Base-by-base conservation (phyloP, 2,888 invertebrate genomes). In the Andrena chrysosceles region DNA sequence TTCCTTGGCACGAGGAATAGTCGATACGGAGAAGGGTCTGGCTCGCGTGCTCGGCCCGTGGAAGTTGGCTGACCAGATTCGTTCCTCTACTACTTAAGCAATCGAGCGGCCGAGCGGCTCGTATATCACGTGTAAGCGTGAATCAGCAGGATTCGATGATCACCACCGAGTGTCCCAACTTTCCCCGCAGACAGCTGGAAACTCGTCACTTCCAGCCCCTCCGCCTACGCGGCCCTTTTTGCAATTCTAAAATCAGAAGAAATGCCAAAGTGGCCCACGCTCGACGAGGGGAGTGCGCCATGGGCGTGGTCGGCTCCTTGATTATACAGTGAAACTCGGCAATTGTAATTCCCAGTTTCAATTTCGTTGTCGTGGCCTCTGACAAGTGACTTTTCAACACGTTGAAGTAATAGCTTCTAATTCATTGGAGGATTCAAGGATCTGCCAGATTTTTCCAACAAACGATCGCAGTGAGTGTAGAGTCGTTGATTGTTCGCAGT, bases 21-120 rank as follows among this genome's bases (percentile, higher is more conserved):
- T 84, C 83, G 76, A 84, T 83, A 84, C 74, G 76, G 70, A n/a
- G 56, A 56, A 56, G 56, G 63, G 73, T 23, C 54, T 83, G 83
- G 69, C 72, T 85, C 71, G 82, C 85, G 82, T 85, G 85, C 72
- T 69, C 54, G 20, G 42, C 10, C 63, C 60, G 62, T 62, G 59
- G 77, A 77, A 69, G 74, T 67, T 62, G 89, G 76, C 87, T 86
- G 88, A 89, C 87, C 82, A 85, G 83, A 86, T 78, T 80, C 89
- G 84, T 82, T 83, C 85, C 69, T 84, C 69, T 35, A 86, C 89
- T 84, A 86, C 89, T 89, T 83, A 85, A 82, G 72, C 82, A 84
- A 83, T 88, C 87, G 81, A 83, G 82, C 82, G 82, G 70, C 60
- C 74, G 59, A 48, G 68, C 62, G 67, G 74, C 67, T 73, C 78